Base-by-base conservation (phyloP, 2,113 vertebrate genomes). In the Cichladusa arquata region DNA sequence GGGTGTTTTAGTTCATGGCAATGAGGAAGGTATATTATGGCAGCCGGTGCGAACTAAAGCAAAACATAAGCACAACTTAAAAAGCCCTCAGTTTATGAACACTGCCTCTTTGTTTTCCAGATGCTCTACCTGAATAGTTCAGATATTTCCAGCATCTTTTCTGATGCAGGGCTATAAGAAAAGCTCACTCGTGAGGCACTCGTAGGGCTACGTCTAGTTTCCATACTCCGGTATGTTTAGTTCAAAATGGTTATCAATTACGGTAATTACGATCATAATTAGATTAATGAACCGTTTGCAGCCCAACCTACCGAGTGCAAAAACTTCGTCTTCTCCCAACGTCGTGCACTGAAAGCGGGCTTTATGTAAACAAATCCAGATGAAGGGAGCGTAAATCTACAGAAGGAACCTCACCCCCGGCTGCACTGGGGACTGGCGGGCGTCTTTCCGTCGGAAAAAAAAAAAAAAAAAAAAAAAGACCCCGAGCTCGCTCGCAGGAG, bases 211-310 rank as follows among this genome's bases (percentile, higher is more conserved):
- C 86, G 85, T 91, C 92, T 85, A 89, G 93, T 96, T 96, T 91
- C 92, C 70, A 95, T 87, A 69, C 95, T 96, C 88, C 86, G 88
- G 95, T 86, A 92, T 93, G 97, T 96, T 97, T 85, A 96, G 95
- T 97, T 98, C 90, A 94, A 97, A 98, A 97, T 81, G 97, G 92
- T 95, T 98, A 98, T 98, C 98, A 98, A 98, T 98, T 98, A 98
- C 93, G 92, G 95, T 97, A 97, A 98, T 98, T 98, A 98, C 69
- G 69, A 78, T 95, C 96, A 94, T 98, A 98, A 98, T 98, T 98
- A 98, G 96, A 98, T 98, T 98, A 98, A 98, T 97, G 98, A 98
- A 96, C 97, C 97, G 94, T 97, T 94, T 95, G 89, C 90, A 97
- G 95, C 96, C 96, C 95, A 92, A 96, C 97, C 97, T 98, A 96